These are phyloP conservation scores for Bombyx huttoni DNA, from an alignment of 2,888 invertebrate genomes.

Conservation along the genomic window DNA sequence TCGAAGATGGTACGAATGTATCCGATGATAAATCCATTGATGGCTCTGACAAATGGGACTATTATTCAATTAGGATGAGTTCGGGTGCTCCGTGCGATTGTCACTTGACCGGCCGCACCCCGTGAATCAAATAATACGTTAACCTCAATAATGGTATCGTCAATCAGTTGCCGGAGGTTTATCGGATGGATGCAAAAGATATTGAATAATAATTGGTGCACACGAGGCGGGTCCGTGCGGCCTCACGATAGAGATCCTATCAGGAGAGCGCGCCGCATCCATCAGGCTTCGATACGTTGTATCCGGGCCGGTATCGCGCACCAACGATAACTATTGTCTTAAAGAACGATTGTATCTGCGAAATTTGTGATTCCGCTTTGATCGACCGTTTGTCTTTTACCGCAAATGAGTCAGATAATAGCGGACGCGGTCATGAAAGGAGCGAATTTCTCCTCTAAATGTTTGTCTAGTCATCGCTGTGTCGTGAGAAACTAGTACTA, in stretches of 20 bases:
- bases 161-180: constrained; percentile 18
- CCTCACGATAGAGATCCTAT: constrained; percentile 64
- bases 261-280: constrained; percentile 63
- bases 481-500: constrained; percentile 39
- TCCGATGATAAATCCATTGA: constrained; percentile 35
- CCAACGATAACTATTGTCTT: constrained; percentile 63
- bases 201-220: constrained; percentile 71
- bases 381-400: constrained; percentile 61
- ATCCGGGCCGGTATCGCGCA: constrained; percentile 50
- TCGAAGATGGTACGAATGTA: constrained; percentile 16
- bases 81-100: constrained; percentile 34
- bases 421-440: constrained; percentile 51
- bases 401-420: constrained; percentile 66
- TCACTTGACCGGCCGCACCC: constrained; percentile 49
- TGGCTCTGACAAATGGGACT: constrained; percentile 33
- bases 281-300: constrained; percentile 44
- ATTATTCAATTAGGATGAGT: constrained; percentile 50
- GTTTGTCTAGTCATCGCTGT: constrained; percentile 64
- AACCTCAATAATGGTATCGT: constrained; percentile 42
- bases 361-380: constrained; percentile 60
- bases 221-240: constrained; percentile 26
- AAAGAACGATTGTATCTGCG: constrained; percentile 59
- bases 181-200: constrained; percentile 25
- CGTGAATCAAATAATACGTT: constrained; percentile 40
- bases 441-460: constrained; percentile 41